A percentile compares a stretch with the other conserved stretches of the same genome.
phyloP scores from a whole-genome alignment of 2,888 invertebrate genomes.

The Atherix ibis region DNA sequence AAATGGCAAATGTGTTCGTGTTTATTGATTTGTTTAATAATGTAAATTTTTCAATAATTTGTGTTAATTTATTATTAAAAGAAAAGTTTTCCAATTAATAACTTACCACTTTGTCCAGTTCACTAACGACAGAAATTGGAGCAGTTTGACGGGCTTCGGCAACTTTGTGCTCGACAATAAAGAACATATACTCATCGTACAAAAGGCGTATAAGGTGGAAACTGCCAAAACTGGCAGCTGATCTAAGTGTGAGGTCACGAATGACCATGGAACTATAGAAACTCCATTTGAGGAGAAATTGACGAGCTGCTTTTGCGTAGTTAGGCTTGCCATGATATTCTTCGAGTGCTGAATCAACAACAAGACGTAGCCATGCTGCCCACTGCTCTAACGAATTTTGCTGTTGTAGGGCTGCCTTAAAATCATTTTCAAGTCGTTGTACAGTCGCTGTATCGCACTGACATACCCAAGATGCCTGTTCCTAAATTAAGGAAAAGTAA shows the following conservation, averaged over 20 bases:
- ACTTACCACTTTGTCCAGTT: constrained; percentile 33
- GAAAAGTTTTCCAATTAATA: too few relatives aligned
- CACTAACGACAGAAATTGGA: constrained; percentile 84
- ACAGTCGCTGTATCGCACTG: constrained; percentile 76
- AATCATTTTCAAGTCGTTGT: constrained; percentile 77
- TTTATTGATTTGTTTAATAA: too few relatives aligned
- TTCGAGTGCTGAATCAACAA: constrained; percentile 77
- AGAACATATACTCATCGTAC: constrained; percentile 99
- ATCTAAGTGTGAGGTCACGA: constrained; percentile 85
- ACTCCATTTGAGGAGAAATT: constrained; percentile 96
- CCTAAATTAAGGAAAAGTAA: constrained; percentile 16
- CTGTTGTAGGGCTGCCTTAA: constrained; percentile 79
- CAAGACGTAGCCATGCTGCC: constrained; percentile 93
- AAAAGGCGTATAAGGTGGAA: constrained; percentile 94
- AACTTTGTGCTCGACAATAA: constrained; percentile 91
- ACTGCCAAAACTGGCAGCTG: constrained; percentile 96
- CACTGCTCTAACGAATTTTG: constrained; percentile 92
- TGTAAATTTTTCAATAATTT: too few relatives aligned
- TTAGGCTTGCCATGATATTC: constrained; percentile 72
- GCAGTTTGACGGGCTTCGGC: constrained; percentile 80
- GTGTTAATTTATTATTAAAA: too few relatives aligned
- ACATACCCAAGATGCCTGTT: constrained; percentile 93
- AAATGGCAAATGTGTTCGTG: too few relatives aligned
- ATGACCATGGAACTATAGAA: constrained; percentile 98
- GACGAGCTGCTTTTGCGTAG: constrained; percentile 71